A percentile compares a stretch with the other conserved stretches of the same genome.
Evolutionary conservation across 2,888 invertebrate genomes (phyloP).

Genomic region (Halictus ligatus): DNA sequence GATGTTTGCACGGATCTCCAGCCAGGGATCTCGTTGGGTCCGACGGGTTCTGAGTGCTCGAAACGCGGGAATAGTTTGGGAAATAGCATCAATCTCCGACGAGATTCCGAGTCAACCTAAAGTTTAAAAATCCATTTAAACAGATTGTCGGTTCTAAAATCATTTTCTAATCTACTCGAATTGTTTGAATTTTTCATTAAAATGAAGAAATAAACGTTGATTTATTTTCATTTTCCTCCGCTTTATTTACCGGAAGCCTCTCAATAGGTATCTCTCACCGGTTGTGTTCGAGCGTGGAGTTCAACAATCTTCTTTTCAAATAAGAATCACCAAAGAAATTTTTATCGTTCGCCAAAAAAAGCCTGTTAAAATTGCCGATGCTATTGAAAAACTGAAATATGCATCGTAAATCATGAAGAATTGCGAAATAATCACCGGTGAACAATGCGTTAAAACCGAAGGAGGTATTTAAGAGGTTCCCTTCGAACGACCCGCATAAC

Average conservation of each 20-base stretch:
- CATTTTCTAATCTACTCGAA: no score
- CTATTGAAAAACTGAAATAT: not conserved
- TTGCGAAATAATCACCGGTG: not conserved
- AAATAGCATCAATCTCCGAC: conserved; percentile 7
- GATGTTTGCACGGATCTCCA: conserved; percentile 27
- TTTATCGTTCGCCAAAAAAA: no score
- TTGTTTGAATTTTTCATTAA: no score
- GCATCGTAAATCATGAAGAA: not conserved
- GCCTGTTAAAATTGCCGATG: no score
- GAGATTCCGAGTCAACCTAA: not conserved
- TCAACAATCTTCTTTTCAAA: not conserved
- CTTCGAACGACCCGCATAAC: no score
- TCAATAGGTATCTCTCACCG: not conserved
- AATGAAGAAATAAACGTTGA: no score
- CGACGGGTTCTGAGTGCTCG: conserved; percentile 4
- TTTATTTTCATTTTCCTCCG: no score
- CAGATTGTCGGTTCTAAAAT: no score
- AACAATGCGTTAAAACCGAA: not conserved
- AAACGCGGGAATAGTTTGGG: conserved; percentile 39
- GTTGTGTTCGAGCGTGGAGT: not conserved
- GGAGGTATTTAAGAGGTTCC: not conserved
- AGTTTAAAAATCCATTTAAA: no score
- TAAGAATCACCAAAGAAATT: not conserved
- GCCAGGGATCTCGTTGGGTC: not conserved
- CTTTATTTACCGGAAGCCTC: no score